Evolutionary conservation across 2,888 invertebrate genomes (phyloP), one percentile per base, ranked within the genome.

Genomic region (Melieria crassipennis): DNA sequence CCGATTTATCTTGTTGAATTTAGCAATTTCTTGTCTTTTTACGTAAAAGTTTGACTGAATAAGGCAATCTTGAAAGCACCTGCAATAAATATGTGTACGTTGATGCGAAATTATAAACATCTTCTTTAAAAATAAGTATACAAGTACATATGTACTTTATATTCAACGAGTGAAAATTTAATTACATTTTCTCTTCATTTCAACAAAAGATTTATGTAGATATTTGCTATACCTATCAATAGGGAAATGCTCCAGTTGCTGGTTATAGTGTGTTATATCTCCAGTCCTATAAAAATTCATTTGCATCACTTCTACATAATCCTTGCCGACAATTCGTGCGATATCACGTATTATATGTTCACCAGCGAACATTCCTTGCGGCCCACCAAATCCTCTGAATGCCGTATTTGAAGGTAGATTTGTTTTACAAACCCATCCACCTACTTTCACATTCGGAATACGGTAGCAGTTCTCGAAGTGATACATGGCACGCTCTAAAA

Each of bases 401-500:
- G 98, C 98, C 0, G 97, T 98, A 83, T 96, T 96, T 0, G 96
- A 96, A 0, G 96, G 92, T 65, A 95, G 85, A 88, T 98, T 97
- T 0, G 98, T 98, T 86, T 91, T 93, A 82, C 97, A 98, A 10
- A 92, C 88, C 80, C 90, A 90, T 0, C 94, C 94, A 10, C 88
- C 89, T 0, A 94, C 91, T 75, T 91, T 89, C 0, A 92, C 89
- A 77, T 93, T 91, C 0, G 93, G 93, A 75, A 97, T 91, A 76
- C 90, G 90, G 85, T 97, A 98, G 0, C 93, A 89, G 84, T 96
- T 97, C 85, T 94, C 93, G 77, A 92, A 91, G 82, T 95, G 95
- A 70, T 92, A 91, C 90, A 97, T 91, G 0, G 95, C 93, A 79
- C 95, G 89, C 79, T 95, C 94, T 78, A 95, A 83, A 10, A 96